Base-by-base conservation (phyloP, 2,797 vertebrate genomes). In the Dryobates pubescens region DNA sequence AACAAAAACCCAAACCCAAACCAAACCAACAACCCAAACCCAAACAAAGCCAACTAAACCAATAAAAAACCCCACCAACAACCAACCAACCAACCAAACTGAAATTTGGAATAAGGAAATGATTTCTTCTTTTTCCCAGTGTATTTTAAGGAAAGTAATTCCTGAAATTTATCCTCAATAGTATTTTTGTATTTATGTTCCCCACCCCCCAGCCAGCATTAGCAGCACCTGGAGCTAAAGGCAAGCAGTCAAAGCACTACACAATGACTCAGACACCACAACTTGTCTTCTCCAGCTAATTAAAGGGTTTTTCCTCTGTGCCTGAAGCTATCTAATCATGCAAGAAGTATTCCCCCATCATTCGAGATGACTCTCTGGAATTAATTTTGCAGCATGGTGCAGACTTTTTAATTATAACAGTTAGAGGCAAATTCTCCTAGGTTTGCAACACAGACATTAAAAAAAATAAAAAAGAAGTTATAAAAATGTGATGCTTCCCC, bases 271-370 rank as follows among this genome's bases (percentile, higher is more conserved):
- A 87, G 75, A 56, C 26, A 71, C 24, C 32, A 68, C 62, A 88
- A 59, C 59, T 85, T 85, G 54, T 49, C 68, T 63, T 82, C 83
- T 78, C 29, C 6, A 84, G 79, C 88, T 88, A 82, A 94, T 91
- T 68, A 93, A 88, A 88, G 76, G 74, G 71, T 23, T 92, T 94
- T 86, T 74, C 88, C 91, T 94, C 68, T 9, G 34, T 77, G 82
- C 49, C 77, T 88, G 65, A 90, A 96, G 75, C 74, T 88, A 53
- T 68, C 81, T 88, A 80, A 86, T 88, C 78, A 91, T 34, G 23
- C 36, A 92, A 91, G 32, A 87, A 83, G 59, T 81, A 90, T 90
- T 93, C 65, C 88, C 88, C 75, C 67, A 69, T 90, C 75, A 74
- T 92, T 94, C 92, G 11, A 67, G 56, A 80, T 65, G 77, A 58